Base-by-base conservation (phyloP, 2,888 invertebrate species). In the Watsonalla cultraria region DNA sequence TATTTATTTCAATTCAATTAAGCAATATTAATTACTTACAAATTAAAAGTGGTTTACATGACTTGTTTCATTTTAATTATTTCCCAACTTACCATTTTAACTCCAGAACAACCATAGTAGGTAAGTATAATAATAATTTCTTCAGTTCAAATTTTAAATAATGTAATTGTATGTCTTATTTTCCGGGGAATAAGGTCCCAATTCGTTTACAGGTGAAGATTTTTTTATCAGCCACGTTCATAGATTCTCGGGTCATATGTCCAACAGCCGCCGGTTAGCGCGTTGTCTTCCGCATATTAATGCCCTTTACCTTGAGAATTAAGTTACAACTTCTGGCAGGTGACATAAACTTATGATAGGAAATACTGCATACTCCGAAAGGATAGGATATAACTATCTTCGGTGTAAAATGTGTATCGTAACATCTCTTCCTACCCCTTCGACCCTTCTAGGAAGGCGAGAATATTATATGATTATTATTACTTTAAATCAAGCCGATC, bases 1-100 rank as follows among this genome's bases (percentile, higher is more conserved):
- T 82, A 84, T 86, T 90, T 86, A 86, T 88, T 90, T 86, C 67
- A 76, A 85, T 84, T 88, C 82, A 80, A 87, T 82, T 87, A 86
- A 86, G 88, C 88, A 89, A 88, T 90, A 89, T 84, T 84, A 85
- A 83, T 81, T 84, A 87, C 78, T 78, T 80, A 80, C 77, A 78
- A 83, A 78, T 72, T 78, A 84, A 87, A 88, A 82, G 78, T 84
- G 85, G 78, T 85, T 83, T 81, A 84, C 78, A 84, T 81, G 72
- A 83, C 66, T 62, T 64, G 64, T 52, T 59, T 59, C 61, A 54
- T 51, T 58, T 57, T 61, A 77, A 69, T 71, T 59, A 65, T 72
- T 66, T 57, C 50, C 45, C 42, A 42, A 47, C 52, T 54, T 39
- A 24, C 51, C 47, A 6, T 9, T 52, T 33, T 0, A 7, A 13